These are phyloP conservation scores for Notoglanidium macrostoma DNA, from an alignment of 2,797 vertebrate genomes.

Conservation along the genomic window DNA sequence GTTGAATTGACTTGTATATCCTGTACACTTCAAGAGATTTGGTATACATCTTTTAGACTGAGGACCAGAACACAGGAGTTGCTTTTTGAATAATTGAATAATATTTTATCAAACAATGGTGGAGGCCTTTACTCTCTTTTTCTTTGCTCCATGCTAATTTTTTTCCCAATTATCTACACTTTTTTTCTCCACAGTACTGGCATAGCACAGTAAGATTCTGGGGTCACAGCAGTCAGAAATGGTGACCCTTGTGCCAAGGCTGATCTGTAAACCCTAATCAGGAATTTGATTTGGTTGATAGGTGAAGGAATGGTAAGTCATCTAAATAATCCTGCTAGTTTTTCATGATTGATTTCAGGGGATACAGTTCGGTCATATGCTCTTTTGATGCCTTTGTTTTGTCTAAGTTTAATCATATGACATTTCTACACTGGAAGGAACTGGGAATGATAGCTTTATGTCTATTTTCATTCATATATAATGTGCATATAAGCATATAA, in stretches of 20 bases:
- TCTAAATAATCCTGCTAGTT: background rate
- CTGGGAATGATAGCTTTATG: no score
- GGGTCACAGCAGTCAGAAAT: background rate
- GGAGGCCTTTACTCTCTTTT: background rate
- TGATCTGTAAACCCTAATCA: background rate
- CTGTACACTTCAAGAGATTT: no score
- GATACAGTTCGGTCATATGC: no score
- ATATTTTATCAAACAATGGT: background rate
- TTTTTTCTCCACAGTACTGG: background rate
- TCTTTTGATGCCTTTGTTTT: background rate
- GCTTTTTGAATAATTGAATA: background rate
- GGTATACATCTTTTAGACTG: no score
- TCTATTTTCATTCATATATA: no score
- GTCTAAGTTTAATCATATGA: background rate
- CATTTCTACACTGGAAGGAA: no score
- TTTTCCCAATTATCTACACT: background rate
- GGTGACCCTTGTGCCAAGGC: background rate
- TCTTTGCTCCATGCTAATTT: background rate
- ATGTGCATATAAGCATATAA: no score
- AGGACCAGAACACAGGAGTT: no score
- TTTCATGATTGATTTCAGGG: background rate
- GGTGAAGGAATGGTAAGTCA: background rate
- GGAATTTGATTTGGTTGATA: background rate
- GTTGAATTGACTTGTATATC: no score
- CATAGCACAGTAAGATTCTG: background rate